Base-by-base conservation (phyloP, 1,140 invertebrate species). In the Cydia strobilella region DNA sequence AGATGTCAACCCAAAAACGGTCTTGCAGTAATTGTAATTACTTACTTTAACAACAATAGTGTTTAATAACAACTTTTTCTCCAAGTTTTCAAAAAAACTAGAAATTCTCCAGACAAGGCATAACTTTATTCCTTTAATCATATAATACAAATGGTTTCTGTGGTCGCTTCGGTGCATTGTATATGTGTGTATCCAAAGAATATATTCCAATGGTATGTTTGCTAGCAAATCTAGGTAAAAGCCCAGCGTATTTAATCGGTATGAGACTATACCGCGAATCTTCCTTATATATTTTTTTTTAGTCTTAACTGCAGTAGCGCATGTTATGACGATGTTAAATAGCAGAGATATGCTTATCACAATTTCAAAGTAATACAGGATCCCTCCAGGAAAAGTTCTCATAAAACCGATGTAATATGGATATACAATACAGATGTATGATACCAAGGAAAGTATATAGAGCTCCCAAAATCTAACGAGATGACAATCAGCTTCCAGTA, bases 201-300 rank as follows among this genome's bases (percentile, higher is more conserved):
- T 88, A 72, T 90, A 88, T 78, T 93, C 92, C 63, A 92, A 88
- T 15, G 92, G 92, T 76, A 93, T 86, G 62, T 92, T 81, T 48
- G 90, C 84, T 62, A 91, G 75, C 1, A 93, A 75, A 76, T 93
- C 93, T 65, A 93, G 80, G 76, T 91, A 91, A 81, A 93, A 93
- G 3, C 90, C 87, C 10, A 92, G 74, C 6, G 89, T 91, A 75
- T 88, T 86, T 82, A 93, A 83, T 75, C 87, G 86, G 65, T 92
- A 87, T 48, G 79, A 82, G 9, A 92, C 75, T 75, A 93, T 93
- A 5, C 73, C 75, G 62, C 76, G 77, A 74, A 91, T 88, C 10
- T 81, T 84, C 51, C 82, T 88, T 25, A 93, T 83, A 74, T 89
- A 88, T 72, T 80, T 81, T 74, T 90, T 91, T 76, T 92, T 92